Percentiles rank a stretch among this genome's conserved stretches.
Conservation (phyloP, 92 coral and sea anemone species). For the Paramuricea clavata region DNA sequence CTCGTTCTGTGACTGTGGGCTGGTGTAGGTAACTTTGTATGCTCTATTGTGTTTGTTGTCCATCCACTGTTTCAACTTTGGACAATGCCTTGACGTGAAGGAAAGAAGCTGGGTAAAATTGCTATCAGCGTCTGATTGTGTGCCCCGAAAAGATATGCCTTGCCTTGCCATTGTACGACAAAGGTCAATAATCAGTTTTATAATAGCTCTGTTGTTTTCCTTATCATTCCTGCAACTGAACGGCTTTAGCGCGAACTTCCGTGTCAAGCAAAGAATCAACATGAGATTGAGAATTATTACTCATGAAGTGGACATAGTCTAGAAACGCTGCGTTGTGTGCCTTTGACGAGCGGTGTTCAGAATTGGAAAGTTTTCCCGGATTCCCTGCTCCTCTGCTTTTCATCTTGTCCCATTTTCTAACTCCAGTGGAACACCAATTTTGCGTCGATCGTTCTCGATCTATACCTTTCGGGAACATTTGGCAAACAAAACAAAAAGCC, state of each 20-base stretch:
- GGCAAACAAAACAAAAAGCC: slow-evolving; percentile 15
- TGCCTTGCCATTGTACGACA: slow-evolving; percentile 26
- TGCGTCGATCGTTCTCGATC: slow-evolving; percentile 13
- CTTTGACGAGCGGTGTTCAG: slow-evolving; percentile 24
- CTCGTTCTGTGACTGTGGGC: slow-evolving; percentile 32
- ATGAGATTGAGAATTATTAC: slow-evolving; percentile 2
- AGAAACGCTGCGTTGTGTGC: slow-evolving; percentile 23
- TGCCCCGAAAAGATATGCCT: slow-evolving; percentile 16
- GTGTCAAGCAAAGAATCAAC: slow-evolving; percentile 29
- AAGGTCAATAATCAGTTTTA: slow-evolving; percentile 9
- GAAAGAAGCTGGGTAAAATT: slow-evolving; percentile 34
- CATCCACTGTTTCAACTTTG: slow-evolving; percentile 34
- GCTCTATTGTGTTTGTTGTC: slow-evolving; percentile 27
- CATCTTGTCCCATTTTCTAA: slow-evolving; percentile 36
- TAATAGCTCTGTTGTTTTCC: slow-evolving; percentile 24
- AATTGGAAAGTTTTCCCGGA: slow-evolving; percentile 18
- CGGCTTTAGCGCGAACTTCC: slow-evolving; percentile 22
- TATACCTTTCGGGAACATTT: slow-evolving; percentile 23
- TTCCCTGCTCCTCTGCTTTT: slow-evolving; percentile 26
- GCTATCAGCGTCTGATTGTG: slow-evolving; percentile 32
- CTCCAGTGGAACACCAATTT: slow-evolving; percentile 20
- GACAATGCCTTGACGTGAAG: slow-evolving; percentile 27
- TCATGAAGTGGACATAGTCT: slow-evolving; percentile 26
- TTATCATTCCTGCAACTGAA: slow-evolving; percentile 34
- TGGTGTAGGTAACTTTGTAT: slow-evolving; percentile 34